A percentile compares a stretch with the other conserved stretches of the same genome.
Evolutionary conservation across 2,888 invertebrate species (phyloP).

Genomic region (Drosophila rellima): DNA sequence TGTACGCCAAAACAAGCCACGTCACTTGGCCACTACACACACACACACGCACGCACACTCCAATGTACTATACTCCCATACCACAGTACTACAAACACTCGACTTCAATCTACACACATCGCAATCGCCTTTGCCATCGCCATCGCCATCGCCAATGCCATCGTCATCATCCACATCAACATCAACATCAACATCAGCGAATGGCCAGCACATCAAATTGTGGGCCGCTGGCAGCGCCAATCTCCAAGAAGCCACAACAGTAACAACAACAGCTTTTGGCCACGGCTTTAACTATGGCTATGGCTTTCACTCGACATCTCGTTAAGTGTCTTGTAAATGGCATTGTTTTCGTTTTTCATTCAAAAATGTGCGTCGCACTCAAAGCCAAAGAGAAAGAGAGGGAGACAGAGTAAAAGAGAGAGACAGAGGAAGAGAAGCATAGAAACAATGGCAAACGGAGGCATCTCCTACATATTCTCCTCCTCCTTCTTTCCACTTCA

Average conservation of each 20-base stretch:
- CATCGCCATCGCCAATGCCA: conserved; percentile 27
- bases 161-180: conserved; percentile 34
- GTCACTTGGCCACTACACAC: conserved; percentile 76
- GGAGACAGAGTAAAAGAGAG: not conserved
- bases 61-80: conserved; percentile 32
- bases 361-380: conserved; percentile 69
- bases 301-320: conserved; percentile 70
- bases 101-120: conserved; percentile 45
- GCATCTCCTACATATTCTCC: conserved; percentile 15
- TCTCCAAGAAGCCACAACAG: conserved; percentile 52
- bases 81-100: conserved; percentile 58
- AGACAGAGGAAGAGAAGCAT: not conserved
- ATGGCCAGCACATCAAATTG: conserved; percentile 62
- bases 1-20: conserved; percentile 80
- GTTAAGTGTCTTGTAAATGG: conserved; percentile 84
- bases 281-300: conserved; percentile 33
- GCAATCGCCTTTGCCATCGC: conserved; percentile 14
- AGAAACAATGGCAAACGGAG: conserved; percentile 41
- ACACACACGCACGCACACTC: conserved; percentile 13
- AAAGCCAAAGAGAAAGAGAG: not conserved
- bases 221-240: conserved; percentile 54
- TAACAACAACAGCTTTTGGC: conserved; percentile 52
- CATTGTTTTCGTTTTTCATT: conserved; percentile 80
- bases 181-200: conserved; percentile 42
- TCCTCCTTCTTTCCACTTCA: not conserved